These are phyloP conservation scores for Harpalus rufipes DNA, from an alignment of 2,888 invertebrate genomes.

Conservation along the genomic window DNA sequence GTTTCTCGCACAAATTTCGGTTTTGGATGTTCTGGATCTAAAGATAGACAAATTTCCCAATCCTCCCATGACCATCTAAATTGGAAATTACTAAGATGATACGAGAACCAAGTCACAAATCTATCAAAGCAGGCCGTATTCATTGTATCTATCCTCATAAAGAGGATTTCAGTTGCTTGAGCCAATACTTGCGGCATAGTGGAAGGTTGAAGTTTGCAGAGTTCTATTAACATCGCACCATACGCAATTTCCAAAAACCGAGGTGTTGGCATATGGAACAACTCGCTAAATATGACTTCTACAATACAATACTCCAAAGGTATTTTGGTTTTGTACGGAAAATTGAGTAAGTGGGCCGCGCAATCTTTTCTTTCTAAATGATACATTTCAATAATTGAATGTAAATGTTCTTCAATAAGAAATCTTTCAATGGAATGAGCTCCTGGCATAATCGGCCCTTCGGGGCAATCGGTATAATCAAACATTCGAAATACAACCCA, in stretches of 20 bases:
- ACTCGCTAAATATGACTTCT: slow-evolving; percentile 96
- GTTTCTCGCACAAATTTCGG: slow-evolving; percentile 97
- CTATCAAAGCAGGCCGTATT: slow-evolving; percentile 97
- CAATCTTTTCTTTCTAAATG: slow-evolving; percentile 96
- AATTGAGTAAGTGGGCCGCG: slow-evolving; percentile 93
- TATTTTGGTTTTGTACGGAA: slow-evolving; percentile 95
- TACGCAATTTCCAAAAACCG: slow-evolving; percentile 95
- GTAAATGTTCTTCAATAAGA: slow-evolving; percentile 97
- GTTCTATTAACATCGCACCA: slow-evolving; percentile 96
- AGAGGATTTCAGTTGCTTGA: slow-evolving; percentile 98
- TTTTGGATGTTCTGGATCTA: slow-evolving; percentile 93
- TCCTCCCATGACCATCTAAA: slow-evolving; percentile 99
- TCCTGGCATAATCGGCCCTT: slow-evolving; percentile 94
- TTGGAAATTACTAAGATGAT: slow-evolving; percentile 99
- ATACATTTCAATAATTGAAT: slow-evolving; percentile 94
- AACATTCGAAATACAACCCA: slow-evolving; percentile 97
- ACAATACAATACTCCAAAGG: slow-evolving; percentile 99
- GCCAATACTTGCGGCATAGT: slow-evolving; percentile 98
- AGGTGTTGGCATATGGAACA: slow-evolving; percentile 95
- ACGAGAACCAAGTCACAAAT: slow-evolving; percentile 98
- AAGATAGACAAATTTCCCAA: slow-evolving; percentile 92
- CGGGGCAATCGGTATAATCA: slow-evolving; percentile 99
- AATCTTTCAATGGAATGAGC: slow-evolving; percentile 98
- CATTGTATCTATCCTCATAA: slow-evolving; percentile 97
- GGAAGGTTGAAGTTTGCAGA: slow-evolving; percentile 97